Percentiles rank a stretch among this genome's conserved stretches.
phyloP scores from a whole-genome alignment of 2,113 vertebrate species.

The Tamias sibiricus region DNA sequence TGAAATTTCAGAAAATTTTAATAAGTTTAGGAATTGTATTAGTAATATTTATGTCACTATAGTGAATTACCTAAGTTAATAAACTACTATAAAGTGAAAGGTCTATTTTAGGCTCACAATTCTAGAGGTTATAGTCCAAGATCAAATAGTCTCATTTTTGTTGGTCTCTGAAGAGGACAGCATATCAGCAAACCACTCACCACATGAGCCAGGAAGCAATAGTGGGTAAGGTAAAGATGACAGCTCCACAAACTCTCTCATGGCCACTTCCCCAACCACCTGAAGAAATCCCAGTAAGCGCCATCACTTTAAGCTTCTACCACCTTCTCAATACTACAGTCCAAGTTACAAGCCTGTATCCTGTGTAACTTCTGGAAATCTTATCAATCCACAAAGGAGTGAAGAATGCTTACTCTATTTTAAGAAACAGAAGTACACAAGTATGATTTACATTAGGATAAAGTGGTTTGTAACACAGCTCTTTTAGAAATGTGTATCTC shows the following conservation, averaged over 20 bases:
- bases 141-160: background rate
- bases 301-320: background rate
- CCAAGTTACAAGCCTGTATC: background rate
- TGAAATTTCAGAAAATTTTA: slow-evolving; percentile 49
- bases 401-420: background rate
- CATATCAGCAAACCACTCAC: background rate
- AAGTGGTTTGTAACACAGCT: background rate
- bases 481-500: background rate
- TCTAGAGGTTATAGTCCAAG: background rate
- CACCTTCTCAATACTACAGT: background rate
- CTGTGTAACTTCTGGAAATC: background rate
- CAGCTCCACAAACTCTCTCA: background rate
- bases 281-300: background rate
- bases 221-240: too few species aligned
- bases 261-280: background rate
- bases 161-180: background rate
- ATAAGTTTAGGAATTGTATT: background rate
- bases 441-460: background rate
- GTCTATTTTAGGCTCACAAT: too few species aligned
- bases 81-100: background rate
- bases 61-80: background rate
- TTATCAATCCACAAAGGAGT: background rate
- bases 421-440: background rate
- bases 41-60: background rate
- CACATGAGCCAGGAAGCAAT: background rate